phyloP scores from a whole-genome alignment of 2,113 vertebrate species.

The Saccopteryx leptura region DNA sequence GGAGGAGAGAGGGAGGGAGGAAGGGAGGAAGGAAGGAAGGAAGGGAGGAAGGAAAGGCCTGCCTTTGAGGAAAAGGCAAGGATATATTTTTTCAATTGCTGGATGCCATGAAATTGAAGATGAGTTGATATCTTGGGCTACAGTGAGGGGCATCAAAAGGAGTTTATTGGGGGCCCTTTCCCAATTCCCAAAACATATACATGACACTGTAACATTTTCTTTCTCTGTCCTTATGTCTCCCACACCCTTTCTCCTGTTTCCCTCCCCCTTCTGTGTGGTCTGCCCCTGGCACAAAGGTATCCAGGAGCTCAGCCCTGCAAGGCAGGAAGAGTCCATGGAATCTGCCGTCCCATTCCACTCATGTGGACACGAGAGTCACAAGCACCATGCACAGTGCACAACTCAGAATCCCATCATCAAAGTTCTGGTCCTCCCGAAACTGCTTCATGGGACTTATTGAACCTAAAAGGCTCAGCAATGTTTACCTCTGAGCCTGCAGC shows the following conservation, averaged over 20 bases:
- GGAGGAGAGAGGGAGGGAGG: rapidly evolving
- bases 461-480: neutral
- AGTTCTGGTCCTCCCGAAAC: constrained; percentile 40
- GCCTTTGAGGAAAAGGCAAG: neutral
- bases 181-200: neutral
- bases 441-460: constrained; percentile 23
- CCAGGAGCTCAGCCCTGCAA: no score
- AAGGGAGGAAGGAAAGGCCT: neutral
- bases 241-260: neutral
- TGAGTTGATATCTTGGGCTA: neutral
- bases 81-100: neutral
- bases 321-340: rapidly evolving
- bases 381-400: neutral
- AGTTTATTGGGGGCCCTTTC: neutral
- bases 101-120: neutral
- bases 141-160: no score
- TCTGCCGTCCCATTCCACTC: neutral
- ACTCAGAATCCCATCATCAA: neutral
- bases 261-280: no score
- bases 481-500: constrained; percentile 8
- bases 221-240: neutral
- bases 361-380: neutral
- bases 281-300: neutral
- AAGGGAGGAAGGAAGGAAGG: neutral
- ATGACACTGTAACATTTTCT: neutral